These are phyloP conservation scores for Gyps fulvus DNA, from an alignment of 2,113 vertebrate genomes.

Conservation along the genomic window DNA sequence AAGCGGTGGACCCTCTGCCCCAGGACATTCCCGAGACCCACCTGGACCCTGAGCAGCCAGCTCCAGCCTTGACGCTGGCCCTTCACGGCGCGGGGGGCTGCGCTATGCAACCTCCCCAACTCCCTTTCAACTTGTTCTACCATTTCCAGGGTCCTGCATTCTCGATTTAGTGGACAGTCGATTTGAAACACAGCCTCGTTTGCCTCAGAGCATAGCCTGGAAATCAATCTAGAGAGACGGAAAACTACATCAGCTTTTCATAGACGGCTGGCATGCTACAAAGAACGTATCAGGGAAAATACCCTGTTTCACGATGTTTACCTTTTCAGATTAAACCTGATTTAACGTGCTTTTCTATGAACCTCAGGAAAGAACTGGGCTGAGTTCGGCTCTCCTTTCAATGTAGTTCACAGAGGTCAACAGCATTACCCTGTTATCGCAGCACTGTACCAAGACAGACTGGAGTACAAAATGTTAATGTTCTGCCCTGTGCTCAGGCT, in stretches of 20 bases:
- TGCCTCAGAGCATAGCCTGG: not conserved
- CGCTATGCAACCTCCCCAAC: not conserved
- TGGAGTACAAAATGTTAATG: not conserved
- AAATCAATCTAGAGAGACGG: not conserved
- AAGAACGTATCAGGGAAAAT: not conserved
- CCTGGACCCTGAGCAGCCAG: not conserved
- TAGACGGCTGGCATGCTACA: not conserved
- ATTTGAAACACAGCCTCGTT: not conserved
- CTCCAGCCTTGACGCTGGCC: not conserved
- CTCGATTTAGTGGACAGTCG: fast-evolving
- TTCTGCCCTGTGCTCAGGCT: not conserved
- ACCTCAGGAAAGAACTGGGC: not conserved
- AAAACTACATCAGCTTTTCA: not conserved
- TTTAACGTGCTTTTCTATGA: not conserved
- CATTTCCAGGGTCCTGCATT: not conserved
- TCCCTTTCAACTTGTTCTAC: not conserved
- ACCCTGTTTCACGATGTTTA: not conserved
- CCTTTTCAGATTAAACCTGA: not conserved
- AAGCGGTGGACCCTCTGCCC: not conserved
- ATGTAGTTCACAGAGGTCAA: not conserved
- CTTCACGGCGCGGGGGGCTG: not conserved
- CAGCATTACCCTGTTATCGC: not conserved
- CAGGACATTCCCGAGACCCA: not conserved
- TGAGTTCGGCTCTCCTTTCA: not conserved
- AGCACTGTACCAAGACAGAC: not conserved